phyloP scores from a whole-genome alignment of 2,888 invertebrate species.

The Chrysolina americana region DNA sequence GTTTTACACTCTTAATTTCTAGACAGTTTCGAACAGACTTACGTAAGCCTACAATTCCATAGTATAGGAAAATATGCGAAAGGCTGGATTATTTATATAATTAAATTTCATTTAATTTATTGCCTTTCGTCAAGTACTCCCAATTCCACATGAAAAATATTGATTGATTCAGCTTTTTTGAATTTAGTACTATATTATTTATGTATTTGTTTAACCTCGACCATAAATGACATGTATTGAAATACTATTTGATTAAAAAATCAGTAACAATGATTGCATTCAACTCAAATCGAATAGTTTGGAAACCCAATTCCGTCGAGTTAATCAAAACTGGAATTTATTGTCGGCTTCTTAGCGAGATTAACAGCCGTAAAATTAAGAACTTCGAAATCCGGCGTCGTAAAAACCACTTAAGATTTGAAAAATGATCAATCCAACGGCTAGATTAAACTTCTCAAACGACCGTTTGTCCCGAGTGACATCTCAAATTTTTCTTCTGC shows the following conservation, averaged over 20 bases:
- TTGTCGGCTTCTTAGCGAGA: conserved; percentile 20
- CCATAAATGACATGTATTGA: too few species aligned
- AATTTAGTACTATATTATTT: too few species aligned
- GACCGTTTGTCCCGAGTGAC: conserved; percentile 41
- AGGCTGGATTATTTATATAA: too few species aligned
- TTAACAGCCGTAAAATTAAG: conserved; percentile 36
- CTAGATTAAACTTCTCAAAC: conserved; percentile 43
- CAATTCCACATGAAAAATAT: too few species aligned
- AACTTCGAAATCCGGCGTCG: conserved; percentile 3
- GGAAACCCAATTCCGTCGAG: conserved; percentile 5
- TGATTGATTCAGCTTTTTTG: too few species aligned
- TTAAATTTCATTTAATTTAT: too few species aligned
- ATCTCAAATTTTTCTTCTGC: conserved; percentile 40
- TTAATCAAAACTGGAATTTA: conserved; percentile 23
- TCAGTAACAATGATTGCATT: not conserved
- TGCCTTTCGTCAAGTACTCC: too few species aligned
- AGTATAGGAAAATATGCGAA: too few species aligned
- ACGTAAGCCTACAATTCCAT: too few species aligned
- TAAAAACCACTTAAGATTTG: conserved; percentile 29
- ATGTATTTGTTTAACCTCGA: too few species aligned
- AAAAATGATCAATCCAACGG: conserved; percentile 42
- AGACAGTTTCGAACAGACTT: too few species aligned
- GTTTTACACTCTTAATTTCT: too few species aligned
- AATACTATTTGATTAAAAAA: not conserved
- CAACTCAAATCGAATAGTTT: not conserved